Percentiles rank a stretch among this genome's conserved stretches.
Conservation (phyloP, 2,797 vertebrate species). For the Neosilurus mollespiculum region DNA sequence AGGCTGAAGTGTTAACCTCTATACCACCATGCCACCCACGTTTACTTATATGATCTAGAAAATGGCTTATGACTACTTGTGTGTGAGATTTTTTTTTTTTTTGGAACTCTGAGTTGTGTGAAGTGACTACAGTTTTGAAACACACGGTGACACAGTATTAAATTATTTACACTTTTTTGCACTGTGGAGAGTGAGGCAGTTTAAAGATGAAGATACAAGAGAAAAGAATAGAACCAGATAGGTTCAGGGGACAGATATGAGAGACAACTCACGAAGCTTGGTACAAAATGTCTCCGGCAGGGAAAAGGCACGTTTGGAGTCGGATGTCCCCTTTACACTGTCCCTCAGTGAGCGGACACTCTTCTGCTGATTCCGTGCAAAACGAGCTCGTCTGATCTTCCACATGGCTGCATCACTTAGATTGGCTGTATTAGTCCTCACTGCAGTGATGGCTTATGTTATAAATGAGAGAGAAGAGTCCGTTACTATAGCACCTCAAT, state of each 20-base stretch:
- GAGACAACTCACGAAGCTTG: slow-evolving; percentile 88
- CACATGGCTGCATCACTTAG: slow-evolving; percentile 96
- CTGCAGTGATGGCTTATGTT: slow-evolving; percentile 90
- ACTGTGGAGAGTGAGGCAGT: not conserved
- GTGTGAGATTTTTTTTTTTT: not conserved
- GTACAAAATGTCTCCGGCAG: slow-evolving; percentile 92
- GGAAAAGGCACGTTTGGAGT: slow-evolving; percentile 93
- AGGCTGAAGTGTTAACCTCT: too few relatives aligned
- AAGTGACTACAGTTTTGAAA: slow-evolving; percentile 6
- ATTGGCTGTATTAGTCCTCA: slow-evolving; percentile 96
- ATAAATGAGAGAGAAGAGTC: not conserved
- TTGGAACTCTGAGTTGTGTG: not conserved
- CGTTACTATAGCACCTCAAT: not conserved
- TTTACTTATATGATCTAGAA: not conserved
- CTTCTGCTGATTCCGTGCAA: slow-evolving; percentile 95
- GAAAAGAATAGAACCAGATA: slow-evolving; percentile 1
- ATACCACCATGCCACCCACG: too few relatives aligned
- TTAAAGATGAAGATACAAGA: slow-evolving; percentile 25
- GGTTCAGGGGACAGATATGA: not conserved
- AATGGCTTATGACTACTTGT: not conserved
- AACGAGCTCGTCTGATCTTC: slow-evolving; percentile 97
- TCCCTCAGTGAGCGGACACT: slow-evolving; percentile 93
- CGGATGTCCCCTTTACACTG: slow-evolving; percentile 87
- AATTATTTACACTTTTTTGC: slow-evolving; percentile 24
- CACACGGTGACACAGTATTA: slow-evolving; percentile 17